Evolutionary conservation across 2,113 vertebrate genomes (phyloP).

Genomic region (Ophthalmolycus amberensis): DNA sequence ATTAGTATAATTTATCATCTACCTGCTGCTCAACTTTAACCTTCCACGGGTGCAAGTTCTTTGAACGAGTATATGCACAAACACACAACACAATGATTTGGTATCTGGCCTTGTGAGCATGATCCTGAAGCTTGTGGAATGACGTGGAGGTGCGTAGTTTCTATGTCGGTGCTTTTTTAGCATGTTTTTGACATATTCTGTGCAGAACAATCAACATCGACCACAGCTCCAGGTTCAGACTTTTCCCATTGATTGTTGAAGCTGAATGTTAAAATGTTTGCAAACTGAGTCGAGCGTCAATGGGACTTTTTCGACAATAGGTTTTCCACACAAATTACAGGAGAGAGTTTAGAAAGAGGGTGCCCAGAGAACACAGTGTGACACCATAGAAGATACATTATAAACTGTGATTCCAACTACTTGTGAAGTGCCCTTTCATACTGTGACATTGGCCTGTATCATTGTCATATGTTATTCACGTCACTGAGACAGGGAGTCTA

Average conservation of each 20-base stretch:
- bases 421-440: not conserved
- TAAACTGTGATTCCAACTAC: not conserved
- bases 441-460: no score
- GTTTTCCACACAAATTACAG: not conserved
- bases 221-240: not conserved
- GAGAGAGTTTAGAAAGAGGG: not conserved
- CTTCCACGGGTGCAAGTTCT: not conserved
- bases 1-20: constrained; percentile 66
- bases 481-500: no score
- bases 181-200: not conserved
- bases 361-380: not conserved
- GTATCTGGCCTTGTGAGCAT: not conserved
- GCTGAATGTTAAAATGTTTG: not conserved
- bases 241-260: not conserved
- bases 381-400: not conserved
- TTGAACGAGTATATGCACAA: not conserved
- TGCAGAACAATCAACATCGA: not conserved
- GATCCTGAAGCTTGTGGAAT: not conserved
- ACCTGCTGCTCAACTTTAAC: constrained; percentile 1
- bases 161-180: not conserved
- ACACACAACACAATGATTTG: not conserved
- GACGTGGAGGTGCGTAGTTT: not conserved
- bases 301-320: not conserved
- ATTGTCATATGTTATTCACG: no score
- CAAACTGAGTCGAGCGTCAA: not conserved